Percentiles rank a stretch among this genome's conserved stretches.
Conservation (phyloP, 2,888 invertebrate species). For the Euplagia quadripunctaria region DNA sequence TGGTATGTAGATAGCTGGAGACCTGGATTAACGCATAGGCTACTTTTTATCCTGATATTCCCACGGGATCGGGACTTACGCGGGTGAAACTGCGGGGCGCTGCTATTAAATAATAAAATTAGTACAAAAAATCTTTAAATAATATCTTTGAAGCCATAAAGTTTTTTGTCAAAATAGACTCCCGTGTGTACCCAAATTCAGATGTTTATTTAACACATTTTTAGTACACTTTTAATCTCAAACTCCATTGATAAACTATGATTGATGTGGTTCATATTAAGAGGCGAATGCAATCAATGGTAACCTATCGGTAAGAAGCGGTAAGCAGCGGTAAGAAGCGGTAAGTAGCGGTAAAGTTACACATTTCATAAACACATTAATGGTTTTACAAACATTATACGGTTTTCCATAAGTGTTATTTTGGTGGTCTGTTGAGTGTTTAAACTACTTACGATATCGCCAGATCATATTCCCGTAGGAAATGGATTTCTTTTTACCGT, state of each 20-base stretch:
- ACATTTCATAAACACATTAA: slow-evolving; percentile 20
- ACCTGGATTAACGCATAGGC: too few species aligned
- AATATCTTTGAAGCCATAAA: background rate
- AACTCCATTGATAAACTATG: slow-evolving; percentile 52
- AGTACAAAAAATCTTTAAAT: background rate
- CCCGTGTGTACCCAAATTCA: slow-evolving; percentile 45
- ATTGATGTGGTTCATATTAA: slow-evolving; percentile 59
- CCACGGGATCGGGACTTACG: too few species aligned
- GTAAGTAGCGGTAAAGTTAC: slow-evolving; percentile 21
- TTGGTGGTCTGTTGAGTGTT: background rate
- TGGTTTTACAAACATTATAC: background rate
- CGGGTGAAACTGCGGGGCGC: too few species aligned
- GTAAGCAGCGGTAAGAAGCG: slow-evolving; percentile 22
- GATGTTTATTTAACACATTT: slow-evolving; percentile 70
- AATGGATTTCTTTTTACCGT: background rate
- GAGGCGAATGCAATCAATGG: slow-evolving; percentile 26
- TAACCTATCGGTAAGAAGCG: slow-evolving; percentile 22
- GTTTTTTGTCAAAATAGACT: background rate
- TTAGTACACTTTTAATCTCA: slow-evolving; percentile 60
- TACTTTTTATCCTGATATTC: too few species aligned
- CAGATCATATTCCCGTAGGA: background rate
- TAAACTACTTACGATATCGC: background rate
- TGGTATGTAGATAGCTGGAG: too few species aligned
- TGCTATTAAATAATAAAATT: too few species aligned
- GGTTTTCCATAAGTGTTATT: background rate